A percentile compares a stretch with the other conserved stretches of the same genome.
These are phyloP conservation scores for Myrmecophaga tridactyla DNA, from an alignment of 2,113 vertebrate genomes.

Conservation along the genomic window DNA sequence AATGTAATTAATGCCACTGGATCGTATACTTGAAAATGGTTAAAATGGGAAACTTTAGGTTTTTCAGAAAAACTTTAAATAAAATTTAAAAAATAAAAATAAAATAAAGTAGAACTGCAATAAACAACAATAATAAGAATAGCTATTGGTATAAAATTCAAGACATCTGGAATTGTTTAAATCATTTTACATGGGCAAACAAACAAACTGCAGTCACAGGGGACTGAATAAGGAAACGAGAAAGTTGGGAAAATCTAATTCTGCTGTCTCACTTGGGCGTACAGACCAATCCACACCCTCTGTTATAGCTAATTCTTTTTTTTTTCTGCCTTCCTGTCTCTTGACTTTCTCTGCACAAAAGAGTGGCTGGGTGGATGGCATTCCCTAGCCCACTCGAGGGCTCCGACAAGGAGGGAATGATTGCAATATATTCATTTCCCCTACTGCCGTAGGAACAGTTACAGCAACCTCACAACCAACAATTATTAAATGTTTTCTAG, in stretches of 20 bases:
- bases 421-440: background rate
- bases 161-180: background rate
- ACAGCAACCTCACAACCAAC: background rate
- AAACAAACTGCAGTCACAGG: background rate
- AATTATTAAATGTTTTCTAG: background rate
- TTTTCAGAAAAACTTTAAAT: too few relatives aligned
- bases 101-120: too few relatives aligned
- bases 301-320: background rate
- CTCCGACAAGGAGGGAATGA: background rate
- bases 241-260: background rate
- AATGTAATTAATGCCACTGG: too few relatives aligned
- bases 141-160: background rate
- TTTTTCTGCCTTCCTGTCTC: background rate
- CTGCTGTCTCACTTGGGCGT: background rate
- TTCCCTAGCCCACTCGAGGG: background rate
- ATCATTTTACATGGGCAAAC: background rate
- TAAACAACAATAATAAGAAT: too few relatives aligned
- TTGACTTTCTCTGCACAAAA: background rate
- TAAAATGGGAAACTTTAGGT: too few relatives aligned
- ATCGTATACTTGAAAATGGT: too few relatives aligned
- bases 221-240: background rate
- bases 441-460: too few relatives aligned
- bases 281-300: background rate
- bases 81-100: too few relatives aligned
- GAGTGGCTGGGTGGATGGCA: background rate